Conservation (phyloP, 2,113 vertebrate genomes). For the Mus pahari region DNA sequence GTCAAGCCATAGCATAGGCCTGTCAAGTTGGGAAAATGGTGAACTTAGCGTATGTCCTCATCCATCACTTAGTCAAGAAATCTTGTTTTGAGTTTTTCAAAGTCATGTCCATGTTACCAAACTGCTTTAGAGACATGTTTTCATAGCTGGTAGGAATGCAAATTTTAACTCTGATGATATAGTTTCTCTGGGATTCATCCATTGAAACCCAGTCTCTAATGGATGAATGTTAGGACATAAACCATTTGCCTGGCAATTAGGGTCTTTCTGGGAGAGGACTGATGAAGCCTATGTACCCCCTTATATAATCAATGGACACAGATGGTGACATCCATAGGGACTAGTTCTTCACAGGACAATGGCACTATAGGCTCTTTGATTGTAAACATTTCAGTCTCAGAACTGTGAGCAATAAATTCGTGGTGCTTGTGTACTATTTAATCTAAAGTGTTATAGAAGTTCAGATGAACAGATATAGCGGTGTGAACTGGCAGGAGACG, state of each 20-base stretch:
- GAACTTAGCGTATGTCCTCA: neutral
- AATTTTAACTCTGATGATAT: neutral
- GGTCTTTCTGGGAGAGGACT: neutral
- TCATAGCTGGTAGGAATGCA: neutral
- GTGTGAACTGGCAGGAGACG: neutral
- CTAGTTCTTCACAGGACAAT: neutral
- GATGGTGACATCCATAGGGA: too few relatives aligned
- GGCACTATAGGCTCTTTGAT: neutral
- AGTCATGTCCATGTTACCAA: neutral
- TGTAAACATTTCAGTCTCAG: neutral
- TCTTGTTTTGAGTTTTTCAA: neutral
- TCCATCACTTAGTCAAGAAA: neutral
- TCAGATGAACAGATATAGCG: neutral
- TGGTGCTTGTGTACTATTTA: neutral
- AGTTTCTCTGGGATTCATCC: neutral
- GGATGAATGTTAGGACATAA: neutral
- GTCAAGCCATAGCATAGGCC: neutral
- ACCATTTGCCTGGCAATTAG: neutral
- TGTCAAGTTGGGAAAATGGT: neutral
- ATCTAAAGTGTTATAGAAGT: neutral
- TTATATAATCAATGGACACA: neutral
- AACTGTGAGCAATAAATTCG: neutral
- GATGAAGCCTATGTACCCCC: neutral
- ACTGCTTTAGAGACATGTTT: constrained; percentile 11
- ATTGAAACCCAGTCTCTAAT: neutral